phyloP scores from a whole-genome alignment of 2,888 invertebrate genomes.

The Stenodera caucasica region DNA sequence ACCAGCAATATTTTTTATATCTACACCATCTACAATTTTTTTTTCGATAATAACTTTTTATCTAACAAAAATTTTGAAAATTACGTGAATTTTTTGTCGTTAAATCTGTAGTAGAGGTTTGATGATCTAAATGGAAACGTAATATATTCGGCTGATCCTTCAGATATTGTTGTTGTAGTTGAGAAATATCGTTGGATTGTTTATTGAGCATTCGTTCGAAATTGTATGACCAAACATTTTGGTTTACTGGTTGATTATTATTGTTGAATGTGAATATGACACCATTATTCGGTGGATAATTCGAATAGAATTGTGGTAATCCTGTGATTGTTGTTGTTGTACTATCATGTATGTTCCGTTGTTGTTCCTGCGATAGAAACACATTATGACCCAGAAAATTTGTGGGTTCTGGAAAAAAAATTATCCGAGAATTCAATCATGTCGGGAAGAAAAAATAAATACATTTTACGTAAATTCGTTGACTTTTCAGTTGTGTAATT shows the following conservation, averaged over 20 bases:
- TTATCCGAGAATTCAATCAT: too few species aligned
- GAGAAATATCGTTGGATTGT: slow-evolving; percentile 11
- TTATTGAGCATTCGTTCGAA: not conserved
- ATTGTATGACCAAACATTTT: not conserved
- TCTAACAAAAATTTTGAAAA: slow-evolving; percentile 3
- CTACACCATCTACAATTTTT: slow-evolving; percentile 28
- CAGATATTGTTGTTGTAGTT: slow-evolving; percentile 34
- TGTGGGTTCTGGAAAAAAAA: slow-evolving; percentile 33
- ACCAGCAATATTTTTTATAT: slow-evolving; percentile 26
- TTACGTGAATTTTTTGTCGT: slow-evolving; percentile 27
- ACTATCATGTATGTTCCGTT: slow-evolving; percentile 38
- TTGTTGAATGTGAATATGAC: slow-evolving; percentile 31
- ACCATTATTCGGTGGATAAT: slow-evolving; percentile 22
- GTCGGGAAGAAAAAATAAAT: too few species aligned
- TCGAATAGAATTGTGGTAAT: slow-evolving; percentile 17
- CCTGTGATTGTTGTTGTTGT: slow-evolving; percentile 38
- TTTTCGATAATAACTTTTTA: not conserved
- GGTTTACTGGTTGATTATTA: slow-evolving; percentile 6
- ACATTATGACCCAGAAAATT: slow-evolving; percentile 37
- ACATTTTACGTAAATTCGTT: slow-evolving; percentile 33
- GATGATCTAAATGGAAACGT: slow-evolving; percentile 37
- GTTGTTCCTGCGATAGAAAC: slow-evolving; percentile 40
- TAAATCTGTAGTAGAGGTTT: slow-evolving; percentile 41
- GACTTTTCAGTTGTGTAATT: slow-evolving; percentile 38
- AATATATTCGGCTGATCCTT: slow-evolving; percentile 37